Evolutionary conservation across 2,797 vertebrate species (phyloP), one percentile per base, ranked within the genome.

Genomic region (Iguana delicatissima): DNA sequence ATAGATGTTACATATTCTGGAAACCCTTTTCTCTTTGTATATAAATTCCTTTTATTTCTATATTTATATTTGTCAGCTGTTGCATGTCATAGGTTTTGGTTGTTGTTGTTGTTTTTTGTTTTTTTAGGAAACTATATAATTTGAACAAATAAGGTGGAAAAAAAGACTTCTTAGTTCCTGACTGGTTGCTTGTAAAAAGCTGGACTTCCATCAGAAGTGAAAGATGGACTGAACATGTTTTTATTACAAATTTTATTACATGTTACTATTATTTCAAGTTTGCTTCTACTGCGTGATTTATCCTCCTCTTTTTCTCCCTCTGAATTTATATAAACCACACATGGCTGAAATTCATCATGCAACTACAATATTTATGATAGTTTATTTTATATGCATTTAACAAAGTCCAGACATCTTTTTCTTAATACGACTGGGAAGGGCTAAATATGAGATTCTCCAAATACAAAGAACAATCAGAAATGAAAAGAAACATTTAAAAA

Each of bases 321-420:
- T 87, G 24, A 81, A 90, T 59, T 1, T 82, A 91, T 7, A 9
- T 89, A 32, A 90, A 92, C 88, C 82, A 8, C 38, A 52, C 77
- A 32, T 57, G 14, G 86, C 64, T 80, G 64, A 89, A 93, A 82
- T 92, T 82, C n/a, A 89, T 86, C 90, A 85, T 84, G 85, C 72
- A 86, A 69, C 52, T n/a, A 72, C 24, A 73, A n/a, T 88, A 6
- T 93, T 94, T 64, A 57, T 1, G 42, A 29, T 13, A 90, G 92
- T 91, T 94, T 79, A 72, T 52, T 91, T 94, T 73, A 74, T 38
- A 62, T 22, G 1, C 4, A 79, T 85, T 93, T 91, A 90, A 91
- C 52, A 89, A 93, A 90, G 79, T 80, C 35, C 83, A 93, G 79
- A 73, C 46, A 84, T 79, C 74, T 84, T 20, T 72, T 42, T 55